A percentile compares a stretch with the other conserved stretches of the same genome.
Evolutionary conservation across 1,140 invertebrate genomes (phyloP).

Genomic region (Ceratosolen fusciceps): DNA sequence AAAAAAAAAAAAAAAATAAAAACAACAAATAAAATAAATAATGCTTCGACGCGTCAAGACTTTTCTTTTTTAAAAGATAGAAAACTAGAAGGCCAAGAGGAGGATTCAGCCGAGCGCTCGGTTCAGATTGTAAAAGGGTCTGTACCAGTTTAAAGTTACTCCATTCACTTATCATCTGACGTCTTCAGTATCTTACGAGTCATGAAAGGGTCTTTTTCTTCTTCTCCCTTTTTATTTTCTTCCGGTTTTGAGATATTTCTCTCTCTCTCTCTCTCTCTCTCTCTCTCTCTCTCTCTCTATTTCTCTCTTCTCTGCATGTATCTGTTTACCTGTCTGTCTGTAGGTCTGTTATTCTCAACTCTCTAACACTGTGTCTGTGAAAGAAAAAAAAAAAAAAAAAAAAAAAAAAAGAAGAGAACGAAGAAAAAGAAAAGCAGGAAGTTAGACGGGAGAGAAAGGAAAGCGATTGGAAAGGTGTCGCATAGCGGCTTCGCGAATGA

Average conservation of each 20-base stretch:
- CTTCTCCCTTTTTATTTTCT: too few species aligned
- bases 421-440: slow-evolving; percentile 22
- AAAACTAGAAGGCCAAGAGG: slow-evolving; percentile 19
- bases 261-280: too few species aligned
- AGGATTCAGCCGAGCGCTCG: not conserved
- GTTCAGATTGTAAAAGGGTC: slow-evolving; percentile 7
- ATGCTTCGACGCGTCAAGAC: not conserved
- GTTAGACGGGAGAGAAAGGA: slow-evolving; percentile 3
- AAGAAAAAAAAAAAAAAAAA: too few species aligned
- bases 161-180: slow-evolving; percentile 30
- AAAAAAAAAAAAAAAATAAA: too few species aligned
- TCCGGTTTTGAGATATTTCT: too few species aligned
- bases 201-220: slow-evolving; percentile 26
- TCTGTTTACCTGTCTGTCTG: too few species aligned
- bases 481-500: not conserved
- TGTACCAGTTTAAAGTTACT: slow-evolving; percentile 47
- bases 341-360: too few species aligned
- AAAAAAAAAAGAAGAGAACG: too few species aligned
- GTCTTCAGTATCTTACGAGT: slow-evolving; percentile 35
- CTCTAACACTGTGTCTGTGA: too few species aligned
- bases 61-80: not conserved
- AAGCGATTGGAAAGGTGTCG: not conserved
- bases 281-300: not conserved
- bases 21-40: too few species aligned
- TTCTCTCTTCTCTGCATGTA: not conserved